Evolutionary conservation across 1,140 invertebrate genomes (phyloP).

Genomic region (Drosophila jambulina): DNA sequence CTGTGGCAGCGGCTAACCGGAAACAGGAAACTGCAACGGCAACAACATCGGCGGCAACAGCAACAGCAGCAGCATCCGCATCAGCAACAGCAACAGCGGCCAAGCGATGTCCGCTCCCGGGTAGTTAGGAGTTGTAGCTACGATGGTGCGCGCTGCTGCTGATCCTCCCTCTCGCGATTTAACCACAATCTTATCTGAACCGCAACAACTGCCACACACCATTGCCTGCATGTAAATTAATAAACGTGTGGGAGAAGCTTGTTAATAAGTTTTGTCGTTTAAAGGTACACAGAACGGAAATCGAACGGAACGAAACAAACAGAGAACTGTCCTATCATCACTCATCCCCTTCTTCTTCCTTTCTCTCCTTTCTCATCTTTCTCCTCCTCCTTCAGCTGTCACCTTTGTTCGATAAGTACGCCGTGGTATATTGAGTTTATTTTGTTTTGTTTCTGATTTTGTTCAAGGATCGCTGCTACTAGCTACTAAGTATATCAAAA

Average conservation of each 20-base stretch:
- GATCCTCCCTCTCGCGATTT: slow-evolving; percentile 49
- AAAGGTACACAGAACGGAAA: slow-evolving; percentile 67
- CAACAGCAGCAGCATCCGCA: slow-evolving; percentile 30
- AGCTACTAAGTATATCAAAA: slow-evolving; percentile 48
- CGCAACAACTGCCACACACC: slow-evolving; percentile 77
- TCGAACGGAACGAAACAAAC: slow-evolving; percentile 42
- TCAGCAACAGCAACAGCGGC: slow-evolving; percentile 52
- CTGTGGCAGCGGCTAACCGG: slow-evolving; percentile 35
- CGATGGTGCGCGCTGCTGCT: slow-evolving; percentile 54
- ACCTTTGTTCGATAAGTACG: slow-evolving; percentile 20
- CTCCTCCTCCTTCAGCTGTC: slow-evolving; percentile 26
- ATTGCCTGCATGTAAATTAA: slow-evolving; percentile 76
- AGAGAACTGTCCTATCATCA: slow-evolving; percentile 7
- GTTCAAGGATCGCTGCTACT: slow-evolving; percentile 39
- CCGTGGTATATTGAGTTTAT: slow-evolving; percentile 48
- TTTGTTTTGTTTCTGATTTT: slow-evolving; percentile 38
- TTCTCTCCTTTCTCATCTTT: slow-evolving; percentile 5
- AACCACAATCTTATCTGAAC: slow-evolving; percentile 62
- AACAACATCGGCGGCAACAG: slow-evolving; percentile 34
- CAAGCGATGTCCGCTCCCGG: slow-evolving; percentile 57
- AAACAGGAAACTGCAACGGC: slow-evolving; percentile 44
- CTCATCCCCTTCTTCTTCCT: neutral
- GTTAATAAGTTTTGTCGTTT: slow-evolving; percentile 75
- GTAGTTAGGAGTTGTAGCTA: slow-evolving; percentile 42
- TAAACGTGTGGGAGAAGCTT: slow-evolving; percentile 77